These are phyloP conservation scores for Bos indicus DNA, from an alignment of 2,113 vertebrate genomes.

Conservation along the genomic window DNA sequence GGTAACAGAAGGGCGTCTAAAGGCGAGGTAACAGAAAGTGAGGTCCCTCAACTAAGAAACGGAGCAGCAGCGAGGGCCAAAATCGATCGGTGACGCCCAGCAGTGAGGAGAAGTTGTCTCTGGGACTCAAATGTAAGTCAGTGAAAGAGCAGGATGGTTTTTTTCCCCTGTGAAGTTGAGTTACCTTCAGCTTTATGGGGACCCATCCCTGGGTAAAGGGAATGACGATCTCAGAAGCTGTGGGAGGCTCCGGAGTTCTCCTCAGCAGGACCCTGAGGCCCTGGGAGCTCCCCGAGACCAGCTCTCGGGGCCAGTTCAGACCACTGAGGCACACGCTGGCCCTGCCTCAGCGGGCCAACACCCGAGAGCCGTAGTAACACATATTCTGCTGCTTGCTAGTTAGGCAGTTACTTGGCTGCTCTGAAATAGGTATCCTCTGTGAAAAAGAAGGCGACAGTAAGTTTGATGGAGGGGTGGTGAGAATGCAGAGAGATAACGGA, in stretches of 20 bases:
- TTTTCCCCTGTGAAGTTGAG: neutral
- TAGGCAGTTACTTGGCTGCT: neutral
- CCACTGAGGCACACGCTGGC: accelerated
- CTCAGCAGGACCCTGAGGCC: neutral
- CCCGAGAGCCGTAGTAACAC: accelerated
- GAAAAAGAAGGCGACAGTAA: neutral
- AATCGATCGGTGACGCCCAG: neutral
- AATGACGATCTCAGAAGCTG: neutral
- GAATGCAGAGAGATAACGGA: accelerated
- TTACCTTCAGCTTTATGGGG: neutral
- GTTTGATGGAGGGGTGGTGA: neutral
- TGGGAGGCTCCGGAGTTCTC: neutral
- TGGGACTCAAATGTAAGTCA: neutral
- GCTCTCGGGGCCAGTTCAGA: neutral
- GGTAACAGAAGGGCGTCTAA: neutral
- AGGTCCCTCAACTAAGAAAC: neutral
- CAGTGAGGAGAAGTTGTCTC: neutral
- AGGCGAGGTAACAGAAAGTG: neutral
- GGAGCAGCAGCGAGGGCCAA: neutral
- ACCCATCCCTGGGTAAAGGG: neutral
- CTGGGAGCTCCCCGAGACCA: neutral
- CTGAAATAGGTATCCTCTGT: neutral
- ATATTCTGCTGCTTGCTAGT: neutral
- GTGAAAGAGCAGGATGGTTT: neutral
- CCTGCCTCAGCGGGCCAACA: neutral